These are phyloP conservation scores for Ericerus pela DNA, from an alignment of 1,140 invertebrate genomes.

Conservation along the genomic window DNA sequence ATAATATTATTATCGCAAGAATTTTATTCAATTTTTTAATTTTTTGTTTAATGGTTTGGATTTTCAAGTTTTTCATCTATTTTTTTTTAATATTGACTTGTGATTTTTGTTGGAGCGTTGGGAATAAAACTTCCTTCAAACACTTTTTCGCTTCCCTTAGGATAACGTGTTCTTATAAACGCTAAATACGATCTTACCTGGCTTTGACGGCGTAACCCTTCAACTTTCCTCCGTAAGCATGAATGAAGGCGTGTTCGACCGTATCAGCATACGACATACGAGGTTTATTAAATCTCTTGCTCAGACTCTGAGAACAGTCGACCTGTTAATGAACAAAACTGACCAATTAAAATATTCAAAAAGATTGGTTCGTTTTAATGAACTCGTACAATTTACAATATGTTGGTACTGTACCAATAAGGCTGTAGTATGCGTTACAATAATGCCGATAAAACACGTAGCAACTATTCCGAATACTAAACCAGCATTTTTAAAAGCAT, in stretches of 20 bases:
- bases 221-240: constrained; percentile 20
- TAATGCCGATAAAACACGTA: constrained; percentile 51
- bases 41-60: too few species aligned
- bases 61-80: too few species aligned
- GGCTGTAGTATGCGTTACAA: constrained; percentile 64
- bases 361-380: too few species aligned
- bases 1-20: too few species aligned
- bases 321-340: constrained; percentile 37
- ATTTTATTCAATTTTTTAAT: too few species aligned
- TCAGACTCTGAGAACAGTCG: constrained; percentile 54
- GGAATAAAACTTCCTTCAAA: too few species aligned
- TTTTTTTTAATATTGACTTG: too few species aligned
- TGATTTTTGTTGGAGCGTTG: too few species aligned
- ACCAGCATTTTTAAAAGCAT: constrained; percentile 66
- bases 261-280: constrained; percentile 62
- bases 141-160: too few species aligned
- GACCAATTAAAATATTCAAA: not conserved
- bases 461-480: constrained; percentile 50
- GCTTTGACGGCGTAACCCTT: not conserved
- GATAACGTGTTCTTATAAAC: too few species aligned
- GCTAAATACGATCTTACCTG: too few species aligned
- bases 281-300: constrained; percentile 45
- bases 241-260: constrained; percentile 54
- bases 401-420: constrained; percentile 58
- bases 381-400: too few species aligned